These are phyloP conservation scores for Drosophila formosana DNA, from an alignment of 2,888 invertebrate genomes.

Conservation along the genomic window DNA sequence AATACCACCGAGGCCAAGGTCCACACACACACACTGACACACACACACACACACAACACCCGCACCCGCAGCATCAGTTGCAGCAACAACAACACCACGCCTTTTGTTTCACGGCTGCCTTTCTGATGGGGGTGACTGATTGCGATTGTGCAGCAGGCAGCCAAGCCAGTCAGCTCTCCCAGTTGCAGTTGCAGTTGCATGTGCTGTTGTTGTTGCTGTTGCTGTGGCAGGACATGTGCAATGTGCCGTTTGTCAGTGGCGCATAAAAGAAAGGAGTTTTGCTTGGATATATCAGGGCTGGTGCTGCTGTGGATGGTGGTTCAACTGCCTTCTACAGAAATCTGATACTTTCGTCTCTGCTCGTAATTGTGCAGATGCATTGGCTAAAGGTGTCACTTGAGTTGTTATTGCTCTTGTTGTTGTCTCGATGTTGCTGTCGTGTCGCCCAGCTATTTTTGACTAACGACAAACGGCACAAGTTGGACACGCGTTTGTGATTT, in stretches of 20 bases:
- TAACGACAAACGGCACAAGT: conserved; percentile 73
- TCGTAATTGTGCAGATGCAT: conserved; percentile 80
- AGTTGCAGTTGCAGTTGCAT: conserved; percentile 38
- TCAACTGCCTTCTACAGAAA: conserved; percentile 67
- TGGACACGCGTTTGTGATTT: conserved; percentile 71
- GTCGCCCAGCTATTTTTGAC: conserved; percentile 66
- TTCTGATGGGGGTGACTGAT: conserved; percentile 81
- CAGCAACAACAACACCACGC: conserved; percentile 48
- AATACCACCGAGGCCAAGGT: conserved; percentile 79
- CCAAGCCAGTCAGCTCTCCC: conserved; percentile 28
- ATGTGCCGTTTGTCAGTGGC: conserved; percentile 81
- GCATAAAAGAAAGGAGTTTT: conserved; percentile 80
- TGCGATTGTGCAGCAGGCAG: conserved; percentile 71
- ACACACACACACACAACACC: conserved; percentile 19
- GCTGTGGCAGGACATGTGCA: conserved; percentile 73
- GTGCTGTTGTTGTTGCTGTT: conserved; percentile 17
- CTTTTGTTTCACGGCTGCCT: conserved; percentile 77
- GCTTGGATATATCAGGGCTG: conserved; percentile 49
- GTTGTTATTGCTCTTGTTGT: conserved; percentile 46
- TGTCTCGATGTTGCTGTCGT: conserved; percentile 49
- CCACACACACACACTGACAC: conserved; percentile 53
- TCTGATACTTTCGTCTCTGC: conserved; percentile 71
- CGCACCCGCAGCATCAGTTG: conserved; percentile 47
- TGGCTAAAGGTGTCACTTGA: conserved; percentile 77
- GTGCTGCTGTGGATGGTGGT: conserved; percentile 33